phyloP scores from a whole-genome alignment of 1,140 invertebrate genomes.

The Drosophila melanogaster region Release_6_plus_ISO1_MT NT_037436.4:18559501-18560000 shows the following conservation, averaged over 20 bases:
- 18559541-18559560: neutral
- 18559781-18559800: too few species aligned
- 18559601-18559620: too few species aligned
- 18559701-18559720: too few species aligned
- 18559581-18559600: neutral
- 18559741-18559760: too few species aligned
- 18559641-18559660: too few species aligned
- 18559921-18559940: constrained; percentile 25
- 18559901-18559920: constrained; percentile 6
- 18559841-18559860: neutral
- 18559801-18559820: too few species aligned
- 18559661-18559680: too few species aligned
- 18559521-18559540: neutral
- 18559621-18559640: too few species aligned
- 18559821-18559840: too few species aligned
- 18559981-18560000: constrained; percentile 21
- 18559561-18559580: neutral
- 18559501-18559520: neutral
- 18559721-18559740: too few species aligned
- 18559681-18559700: too few species aligned
- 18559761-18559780: too few species aligned
- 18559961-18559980: constrained; percentile 57
- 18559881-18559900: constrained; percentile 22
- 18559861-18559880: neutral
- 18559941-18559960: constrained; percentile 33